These are phyloP conservation scores for Cathartes aura DNA, from an alignment of 2,113 vertebrate genomes.

Conservation along the genomic window DNA sequence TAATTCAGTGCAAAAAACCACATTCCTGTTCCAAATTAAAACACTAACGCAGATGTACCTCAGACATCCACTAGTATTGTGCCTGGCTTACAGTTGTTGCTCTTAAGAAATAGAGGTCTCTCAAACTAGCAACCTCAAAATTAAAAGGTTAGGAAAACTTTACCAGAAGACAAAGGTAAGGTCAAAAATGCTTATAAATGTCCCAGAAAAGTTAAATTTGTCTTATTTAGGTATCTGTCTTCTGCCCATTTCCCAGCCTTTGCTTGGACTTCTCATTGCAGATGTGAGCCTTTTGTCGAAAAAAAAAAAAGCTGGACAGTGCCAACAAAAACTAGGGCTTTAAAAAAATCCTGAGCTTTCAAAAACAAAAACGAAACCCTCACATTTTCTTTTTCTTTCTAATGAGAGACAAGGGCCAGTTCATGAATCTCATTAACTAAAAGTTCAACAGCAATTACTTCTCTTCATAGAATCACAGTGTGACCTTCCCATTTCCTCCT, in stretches of 20 bases:
- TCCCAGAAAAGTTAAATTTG: not conserved
- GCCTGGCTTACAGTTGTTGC: not conserved
- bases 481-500: not conserved
- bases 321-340: not conserved
- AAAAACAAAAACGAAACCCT: too few relatives aligned
- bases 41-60: not conserved
- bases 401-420: not conserved
- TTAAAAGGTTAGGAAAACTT: not conserved
- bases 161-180: not conserved
- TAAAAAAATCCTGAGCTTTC: not conserved
- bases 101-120: not conserved
- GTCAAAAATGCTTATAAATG: not conserved
- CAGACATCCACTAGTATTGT: not conserved
- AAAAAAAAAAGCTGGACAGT: not conserved
- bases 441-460: not conserved
- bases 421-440: not conserved
- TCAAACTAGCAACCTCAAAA: not conserved
- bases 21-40: not conserved
- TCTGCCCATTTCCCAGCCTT: not conserved
- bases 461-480: not conserved
- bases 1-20: not conserved
- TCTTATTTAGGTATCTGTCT: not conserved
- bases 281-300: accelerated
- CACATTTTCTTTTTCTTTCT: not conserved
- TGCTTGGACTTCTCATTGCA: not conserved